Evolutionary conservation across 2,888 invertebrate species (phyloP), one percentile per base, ranked within the genome.

Genomic region (Seira sanloemensis): DNA sequence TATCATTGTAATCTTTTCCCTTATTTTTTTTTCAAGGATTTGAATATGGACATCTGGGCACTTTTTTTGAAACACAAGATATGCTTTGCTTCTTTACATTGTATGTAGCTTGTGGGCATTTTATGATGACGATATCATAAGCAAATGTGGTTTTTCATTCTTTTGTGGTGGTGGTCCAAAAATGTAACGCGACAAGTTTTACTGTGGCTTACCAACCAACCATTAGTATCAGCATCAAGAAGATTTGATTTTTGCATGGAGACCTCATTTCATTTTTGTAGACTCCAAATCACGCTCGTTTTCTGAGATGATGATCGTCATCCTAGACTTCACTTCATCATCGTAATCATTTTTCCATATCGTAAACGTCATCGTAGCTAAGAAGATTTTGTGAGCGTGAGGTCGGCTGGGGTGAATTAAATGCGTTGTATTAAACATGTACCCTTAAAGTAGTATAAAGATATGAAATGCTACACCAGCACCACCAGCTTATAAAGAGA

Each of bases 241-340:
- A 74, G 67, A 26, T 85, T 85, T 73, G 77, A 80, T 79, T 85
- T 84, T 85, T 77, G 84, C 84, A 85, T 85, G 84, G 84, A 85
- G 84, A 78, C 84, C 80, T 69, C 76, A 80, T 85, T 85, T 80
- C 84, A 85, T 85, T 84, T 79, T 85, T 77, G 79, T 79, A 80
- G 80, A 76, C 84, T 85, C 84, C 77, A 66, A 85, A 80, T 85
- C 84, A 85, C 84, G 84, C 76, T 80, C 72, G 27, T 58, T 26
- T 27, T 72, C 71, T 69, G 71, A 78, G 71, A 9, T n/a, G n/a
- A 18, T 58, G 18, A 4, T 58, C 18, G 5, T 37, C 37, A 16
- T 16, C 58, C 58, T 16, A 4, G 16, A 58, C 58, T 58, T 67
- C 12, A 67, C 9, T 67, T 58, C 58, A 58, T 12, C 5, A 37